Conservation (phyloP, 2,113 vertebrate species). For the Poeciliopsis retropinna region DNA sequence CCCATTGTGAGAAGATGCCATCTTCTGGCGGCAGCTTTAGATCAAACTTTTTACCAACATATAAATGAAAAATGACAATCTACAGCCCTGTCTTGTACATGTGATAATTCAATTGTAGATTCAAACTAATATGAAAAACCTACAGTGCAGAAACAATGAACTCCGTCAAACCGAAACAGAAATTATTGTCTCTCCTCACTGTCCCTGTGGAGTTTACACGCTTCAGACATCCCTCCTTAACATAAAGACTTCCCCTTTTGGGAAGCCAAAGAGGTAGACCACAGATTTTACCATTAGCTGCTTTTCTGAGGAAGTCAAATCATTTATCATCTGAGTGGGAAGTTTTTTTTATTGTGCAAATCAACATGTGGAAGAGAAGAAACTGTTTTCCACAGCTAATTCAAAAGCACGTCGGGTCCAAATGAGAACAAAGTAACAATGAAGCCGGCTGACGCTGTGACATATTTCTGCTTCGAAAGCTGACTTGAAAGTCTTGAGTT, state of each 20-base stretch:
- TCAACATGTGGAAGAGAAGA: neutral
- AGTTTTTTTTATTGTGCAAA: slow-evolving; percentile 10
- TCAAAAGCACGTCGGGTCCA: neutral
- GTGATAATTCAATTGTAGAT: neutral
- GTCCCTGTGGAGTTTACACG: neutral
- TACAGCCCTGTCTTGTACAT: neutral
- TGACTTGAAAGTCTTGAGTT: neutral
- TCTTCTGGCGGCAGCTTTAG: too few species aligned
- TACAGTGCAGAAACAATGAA: neutral
- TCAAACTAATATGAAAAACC: neutral
- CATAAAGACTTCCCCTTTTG: slow-evolving; percentile 43
- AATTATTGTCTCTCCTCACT: neutral
- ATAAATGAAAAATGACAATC: too few species aligned
- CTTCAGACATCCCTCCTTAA: neutral
- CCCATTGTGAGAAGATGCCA: too few species aligned
- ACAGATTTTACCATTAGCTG: slow-evolving; percentile 35
- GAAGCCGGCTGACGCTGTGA: neutral
- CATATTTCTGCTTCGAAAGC: neutral
- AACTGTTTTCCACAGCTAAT: neutral
- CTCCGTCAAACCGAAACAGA: neutral
- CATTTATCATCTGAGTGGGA: slow-evolving; percentile 42
- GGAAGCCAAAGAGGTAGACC: slow-evolving; percentile 55
- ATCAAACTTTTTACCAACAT: too few species aligned
- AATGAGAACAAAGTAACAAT: neutral
- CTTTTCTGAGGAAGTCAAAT: slow-evolving; percentile 5